phyloP scores from a whole-genome alignment of 2,888 invertebrate species.

The Mesochorus sp. region DNA sequence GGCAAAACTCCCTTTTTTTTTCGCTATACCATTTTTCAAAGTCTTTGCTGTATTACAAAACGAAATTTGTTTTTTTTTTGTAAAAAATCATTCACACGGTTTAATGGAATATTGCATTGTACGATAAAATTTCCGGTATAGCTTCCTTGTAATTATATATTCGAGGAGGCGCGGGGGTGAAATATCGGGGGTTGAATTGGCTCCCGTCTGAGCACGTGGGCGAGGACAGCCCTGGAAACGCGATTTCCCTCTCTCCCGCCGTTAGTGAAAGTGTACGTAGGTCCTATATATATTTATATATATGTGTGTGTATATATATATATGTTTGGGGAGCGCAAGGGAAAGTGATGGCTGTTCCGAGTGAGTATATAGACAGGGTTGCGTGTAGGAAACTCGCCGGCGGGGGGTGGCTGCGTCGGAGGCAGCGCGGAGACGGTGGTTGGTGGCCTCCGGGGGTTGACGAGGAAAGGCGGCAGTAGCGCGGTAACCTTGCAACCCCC shows the following conservation, averaged over 20 bases:
- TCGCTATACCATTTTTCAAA: too few species aligned
- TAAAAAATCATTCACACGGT: too few species aligned
- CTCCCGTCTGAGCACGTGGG: slow-evolving; percentile 54
- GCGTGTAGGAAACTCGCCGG: slow-evolving; percentile 69
- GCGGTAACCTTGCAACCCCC: slow-evolving; percentile 81
- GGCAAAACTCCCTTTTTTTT: too few species aligned
- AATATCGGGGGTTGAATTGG: slow-evolving; percentile 18
- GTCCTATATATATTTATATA: slow-evolving; percentile 36
- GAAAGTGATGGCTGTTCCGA: slow-evolving; percentile 77
- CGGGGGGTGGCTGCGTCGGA: slow-evolving; percentile 55
- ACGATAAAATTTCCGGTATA: too few species aligned
- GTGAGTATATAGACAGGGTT: slow-evolving; percentile 49
- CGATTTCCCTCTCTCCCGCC: slow-evolving; percentile 10
- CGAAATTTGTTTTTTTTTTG: too few species aligned
- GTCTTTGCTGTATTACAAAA: too few species aligned
- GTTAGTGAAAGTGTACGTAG: slow-evolving; percentile 58
- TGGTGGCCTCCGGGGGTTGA: slow-evolving; percentile 61
- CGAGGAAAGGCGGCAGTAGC: slow-evolving; percentile 73
- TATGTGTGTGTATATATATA: slow-evolving; percentile 28
- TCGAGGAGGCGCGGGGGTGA: neutral
- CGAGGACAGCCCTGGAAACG: slow-evolving; percentile 56
- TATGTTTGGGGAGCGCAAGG: slow-evolving; percentile 62
- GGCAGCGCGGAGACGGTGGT: slow-evolving; percentile 62
- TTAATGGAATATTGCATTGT: too few species aligned
- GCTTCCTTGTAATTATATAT: too few species aligned